A percentile compares a stretch with the other conserved stretches of the same genome.
Conservation (phyloP, 2,888 invertebrate species). For the Trimorus sp. region DNA sequence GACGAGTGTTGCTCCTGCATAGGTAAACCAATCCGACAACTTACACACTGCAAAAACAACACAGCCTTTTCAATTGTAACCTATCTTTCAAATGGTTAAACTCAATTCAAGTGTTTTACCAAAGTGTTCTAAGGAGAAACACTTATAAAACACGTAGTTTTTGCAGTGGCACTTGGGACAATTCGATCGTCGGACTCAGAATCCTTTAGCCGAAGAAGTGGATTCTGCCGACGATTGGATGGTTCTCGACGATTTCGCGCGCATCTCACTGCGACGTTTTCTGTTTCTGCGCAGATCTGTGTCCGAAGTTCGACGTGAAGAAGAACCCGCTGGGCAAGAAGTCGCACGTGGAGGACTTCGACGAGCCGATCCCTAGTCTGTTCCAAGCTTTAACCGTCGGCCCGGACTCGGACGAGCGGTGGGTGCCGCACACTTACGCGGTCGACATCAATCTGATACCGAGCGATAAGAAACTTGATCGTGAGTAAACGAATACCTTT, state of each 20-base stretch:
- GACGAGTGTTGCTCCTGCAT: slow-evolving; percentile 98
- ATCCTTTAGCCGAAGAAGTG: no score
- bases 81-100: no score
- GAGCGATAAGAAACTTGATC: slow-evolving; percentile 50
- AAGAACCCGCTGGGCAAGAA: slow-evolving; percentile 88
- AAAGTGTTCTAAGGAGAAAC: no score
- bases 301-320: slow-evolving; percentile 92
- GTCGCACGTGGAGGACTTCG: slow-evolving; percentile 93
- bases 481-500: slow-evolving; percentile 50
- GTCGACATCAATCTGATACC: slow-evolving; percentile 83
- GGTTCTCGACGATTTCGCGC: no score
- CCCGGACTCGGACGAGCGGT: slow-evolving; percentile 89
- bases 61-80: no score
- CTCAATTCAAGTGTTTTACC: no score
- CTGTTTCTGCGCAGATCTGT: slow-evolving; percentile 86
- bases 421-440: slow-evolving; percentile 93
- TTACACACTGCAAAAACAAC: no score
- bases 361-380: slow-evolving; percentile 91
- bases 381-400: slow-evolving; percentile 92
- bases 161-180: no score
- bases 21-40: slow-evolving; percentile 85
- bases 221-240: no score
- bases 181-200: no score
- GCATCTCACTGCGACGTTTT: no score
- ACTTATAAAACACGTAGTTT: no score